Evolutionary conservation across 2,113 vertebrate species (phyloP).

Genomic region (Desmodus rotundus): DNA sequence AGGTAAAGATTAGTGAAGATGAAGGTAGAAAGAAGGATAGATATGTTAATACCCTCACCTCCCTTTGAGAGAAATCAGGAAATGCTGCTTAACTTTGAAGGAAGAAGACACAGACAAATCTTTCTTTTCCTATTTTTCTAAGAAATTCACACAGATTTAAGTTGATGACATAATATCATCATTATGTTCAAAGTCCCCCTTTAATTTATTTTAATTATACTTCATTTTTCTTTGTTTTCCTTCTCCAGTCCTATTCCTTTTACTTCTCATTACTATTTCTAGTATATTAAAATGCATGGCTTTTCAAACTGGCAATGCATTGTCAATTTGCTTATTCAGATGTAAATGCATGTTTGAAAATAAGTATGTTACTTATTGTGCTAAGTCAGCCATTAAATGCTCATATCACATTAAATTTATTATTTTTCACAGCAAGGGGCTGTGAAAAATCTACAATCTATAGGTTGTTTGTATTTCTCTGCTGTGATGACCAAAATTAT

Average conservation of each 20-base stretch:
- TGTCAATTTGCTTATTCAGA: background rate
- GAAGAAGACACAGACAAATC: background rate
- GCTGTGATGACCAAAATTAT: background rate
- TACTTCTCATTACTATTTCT: background rate
- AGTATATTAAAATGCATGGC: background rate
- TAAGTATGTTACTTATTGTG: background rate
- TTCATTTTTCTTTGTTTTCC: background rate
- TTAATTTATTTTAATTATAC: background rate
- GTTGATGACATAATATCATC: background rate
- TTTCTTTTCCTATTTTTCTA: background rate
- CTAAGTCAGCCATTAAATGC: background rate
- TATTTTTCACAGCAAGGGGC: background rate
- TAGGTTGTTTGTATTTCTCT: background rate
- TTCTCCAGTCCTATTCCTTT: background rate
- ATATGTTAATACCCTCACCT: background rate
- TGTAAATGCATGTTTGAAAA: background rate
- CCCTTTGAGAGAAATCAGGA: background rate
- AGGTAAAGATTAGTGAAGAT: background rate
- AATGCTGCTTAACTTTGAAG: background rate
- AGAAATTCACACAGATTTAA: background rate
- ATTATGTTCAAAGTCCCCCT: background rate
- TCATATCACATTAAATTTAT: background rate
- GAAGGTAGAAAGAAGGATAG: background rate
- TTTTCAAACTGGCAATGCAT: background rate
- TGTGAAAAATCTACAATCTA: too few relatives aligned